phyloP scores from a whole-genome alignment of 2,113 vertebrate species.

The Rissa tridactyla region DNA sequence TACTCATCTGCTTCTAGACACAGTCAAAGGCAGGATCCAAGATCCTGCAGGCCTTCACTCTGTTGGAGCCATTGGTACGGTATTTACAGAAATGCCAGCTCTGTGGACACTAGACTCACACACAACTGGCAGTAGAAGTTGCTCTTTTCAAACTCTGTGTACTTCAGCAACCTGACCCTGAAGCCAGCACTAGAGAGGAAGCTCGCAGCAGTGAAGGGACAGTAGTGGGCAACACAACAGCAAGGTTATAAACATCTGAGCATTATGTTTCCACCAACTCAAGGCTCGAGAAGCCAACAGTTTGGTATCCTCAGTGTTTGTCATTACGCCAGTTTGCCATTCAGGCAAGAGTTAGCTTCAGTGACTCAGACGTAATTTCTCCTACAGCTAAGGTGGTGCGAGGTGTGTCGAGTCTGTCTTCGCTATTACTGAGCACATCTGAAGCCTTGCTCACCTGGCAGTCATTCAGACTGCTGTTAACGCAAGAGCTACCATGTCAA shows the following conservation, averaged over 20 bases:
- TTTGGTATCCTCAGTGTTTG: background rate
- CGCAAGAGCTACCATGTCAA: background rate
- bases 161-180: background rate
- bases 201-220: background rate
- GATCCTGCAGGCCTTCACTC: background rate
- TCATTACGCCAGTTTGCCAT: background rate
- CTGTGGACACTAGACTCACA: background rate
- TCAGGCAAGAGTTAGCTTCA: background rate
- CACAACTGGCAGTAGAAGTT: background rate
- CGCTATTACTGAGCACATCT: background rate
- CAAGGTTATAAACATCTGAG: background rate
- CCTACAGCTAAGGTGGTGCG: background rate
- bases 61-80: background rate
- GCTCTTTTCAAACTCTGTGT: background rate
- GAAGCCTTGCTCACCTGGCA: slow-evolving; percentile 13
- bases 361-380: slow-evolving; percentile 11
- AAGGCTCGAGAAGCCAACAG: background rate
- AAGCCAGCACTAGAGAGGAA: background rate
- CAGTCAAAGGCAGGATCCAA: background rate
- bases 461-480: background rate
- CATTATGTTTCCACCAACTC: background rate
- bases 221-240: background rate
- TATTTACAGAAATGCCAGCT: background rate
- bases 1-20: background rate
- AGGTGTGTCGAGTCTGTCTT: background rate